Evolutionary conservation across 2,797 vertebrate genomes (phyloP).

Genomic region (Pampus argenteus): DNA sequence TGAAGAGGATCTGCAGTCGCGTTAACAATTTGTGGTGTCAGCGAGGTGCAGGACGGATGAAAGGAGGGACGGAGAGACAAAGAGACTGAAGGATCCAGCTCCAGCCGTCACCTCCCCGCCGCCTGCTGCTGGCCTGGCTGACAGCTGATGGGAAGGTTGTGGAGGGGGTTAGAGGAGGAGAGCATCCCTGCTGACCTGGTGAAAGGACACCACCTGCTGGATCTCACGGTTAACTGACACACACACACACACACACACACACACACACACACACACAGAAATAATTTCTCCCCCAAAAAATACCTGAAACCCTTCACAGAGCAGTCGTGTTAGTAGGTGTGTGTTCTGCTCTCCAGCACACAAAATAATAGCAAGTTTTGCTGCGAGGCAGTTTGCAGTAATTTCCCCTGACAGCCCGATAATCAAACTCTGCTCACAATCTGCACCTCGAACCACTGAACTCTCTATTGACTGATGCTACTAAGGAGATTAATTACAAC

Average conservation of each 20-base stretch:
- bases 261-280: constrained; percentile 1
- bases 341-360: constrained; percentile 59
- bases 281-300: constrained; percentile 27
- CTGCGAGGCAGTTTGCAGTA: constrained; percentile 78
- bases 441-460: constrained; percentile 64
- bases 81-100: constrained; percentile 22
- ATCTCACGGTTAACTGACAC: constrained; percentile 82
- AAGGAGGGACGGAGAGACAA: constrained; percentile 6
- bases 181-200: constrained; percentile 86
- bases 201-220: constrained; percentile 95
- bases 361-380: constrained; percentile 67
- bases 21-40: constrained; percentile 35
- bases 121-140: constrained; percentile 51
- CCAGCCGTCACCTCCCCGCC: constrained; percentile 51
- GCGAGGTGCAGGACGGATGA: constrained; percentile 7
- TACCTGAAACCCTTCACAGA: constrained; percentile 43
- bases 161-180: constrained; percentile 36
- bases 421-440: constrained; percentile 73
- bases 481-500: constrained; percentile 81
- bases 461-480: constrained; percentile 73
- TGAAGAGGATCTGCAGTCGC: constrained; percentile 33
- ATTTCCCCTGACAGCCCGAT: constrained; percentile 77
- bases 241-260: constrained; percentile 13
- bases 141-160: constrained; percentile 17
- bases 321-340: constrained; percentile 12